Evolutionary conservation across 1,140 invertebrate genomes (phyloP).

Genomic region (Cyrtorhinus lividipennis): DNA sequence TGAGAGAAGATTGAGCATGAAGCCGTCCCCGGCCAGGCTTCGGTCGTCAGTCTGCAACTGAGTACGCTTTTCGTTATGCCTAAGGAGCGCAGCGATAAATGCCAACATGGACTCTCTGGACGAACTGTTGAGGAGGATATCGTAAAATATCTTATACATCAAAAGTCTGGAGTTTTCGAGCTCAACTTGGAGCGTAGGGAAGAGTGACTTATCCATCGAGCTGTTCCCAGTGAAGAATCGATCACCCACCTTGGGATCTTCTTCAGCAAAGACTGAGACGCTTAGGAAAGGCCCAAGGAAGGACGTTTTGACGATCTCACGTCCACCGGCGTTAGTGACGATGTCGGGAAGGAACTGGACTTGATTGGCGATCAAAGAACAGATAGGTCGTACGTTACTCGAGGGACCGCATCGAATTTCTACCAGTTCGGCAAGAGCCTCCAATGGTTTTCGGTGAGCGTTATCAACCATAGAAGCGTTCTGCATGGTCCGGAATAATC

Average conservation of each 20-base stretch:
- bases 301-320: slow-evolving; percentile 68
- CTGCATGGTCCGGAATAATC: slow-evolving; percentile 50
- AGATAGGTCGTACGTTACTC: slow-evolving; percentile 52
- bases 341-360: slow-evolving; percentile 56
- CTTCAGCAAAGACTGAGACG: slow-evolving; percentile 83
- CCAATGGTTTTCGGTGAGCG: slow-evolving; percentile 50
- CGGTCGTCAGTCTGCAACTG: slow-evolving; percentile 80
- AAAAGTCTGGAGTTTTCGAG: slow-evolving; percentile 49
- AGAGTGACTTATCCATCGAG: slow-evolving; percentile 40
- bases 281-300: slow-evolving; percentile 81
- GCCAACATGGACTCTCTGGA: slow-evolving; percentile 58
- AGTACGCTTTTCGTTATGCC: slow-evolving; percentile 69
- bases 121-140: slow-evolving; percentile 62
- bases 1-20: slow-evolving; percentile 84
- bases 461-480: slow-evolving; percentile 53
- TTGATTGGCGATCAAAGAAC: slow-evolving; percentile 50
- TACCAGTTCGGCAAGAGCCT: slow-evolving; percentile 49
- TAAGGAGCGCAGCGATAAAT: slow-evolving; percentile 60
- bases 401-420: slow-evolving; percentile 45
- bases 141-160: slow-evolving; percentile 68
- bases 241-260: slow-evolving; percentile 64
- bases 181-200: slow-evolving; percentile 49
- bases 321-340: slow-evolving; percentile 50
- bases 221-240: slow-evolving; percentile 43
- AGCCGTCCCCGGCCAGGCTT: slow-evolving; percentile 75